A percentile compares a stretch with the other conserved stretches of the same genome.
Conservation (phyloP, 2,797 vertebrate genomes). For the Trematomus bernacchii region DNA sequence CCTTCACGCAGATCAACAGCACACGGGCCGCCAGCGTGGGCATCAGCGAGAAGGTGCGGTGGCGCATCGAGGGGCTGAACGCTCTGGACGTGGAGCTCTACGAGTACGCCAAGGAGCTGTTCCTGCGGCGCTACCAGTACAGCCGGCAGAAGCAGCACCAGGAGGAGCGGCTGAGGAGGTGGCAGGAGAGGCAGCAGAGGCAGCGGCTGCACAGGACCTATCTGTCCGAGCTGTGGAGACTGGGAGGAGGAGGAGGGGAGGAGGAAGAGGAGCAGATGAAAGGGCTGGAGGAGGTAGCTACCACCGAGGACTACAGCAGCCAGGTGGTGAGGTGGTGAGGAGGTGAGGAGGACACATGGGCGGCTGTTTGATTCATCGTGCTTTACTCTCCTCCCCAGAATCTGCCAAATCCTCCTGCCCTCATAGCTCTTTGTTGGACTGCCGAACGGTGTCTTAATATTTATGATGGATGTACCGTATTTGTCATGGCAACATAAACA, state of each 20-base stretch:
- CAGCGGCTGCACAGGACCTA: conserved; percentile 86
- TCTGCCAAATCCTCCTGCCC: conserved; percentile 69
- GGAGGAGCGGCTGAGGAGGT: conserved; percentile 86
- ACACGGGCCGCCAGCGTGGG: conserved; percentile 94
- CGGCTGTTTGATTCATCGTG: conserved; percentile 41
- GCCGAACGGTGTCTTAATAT: conserved; percentile 81
- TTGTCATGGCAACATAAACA: conserved; percentile 70
- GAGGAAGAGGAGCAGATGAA: conserved; percentile 69
- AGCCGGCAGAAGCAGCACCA: conserved; percentile 90
- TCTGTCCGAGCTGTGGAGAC: conserved; percentile 78
- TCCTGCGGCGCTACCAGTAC: conserved; percentile 92
- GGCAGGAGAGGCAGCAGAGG: conserved; percentile 86
- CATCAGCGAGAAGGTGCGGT: conserved; percentile 87
- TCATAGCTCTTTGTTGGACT: conserved; percentile 55
- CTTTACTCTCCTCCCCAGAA: conserved; percentile 50
- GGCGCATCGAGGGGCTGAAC: conserved; percentile 92
- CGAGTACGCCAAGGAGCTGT: conserved; percentile 93
- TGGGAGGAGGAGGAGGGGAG: conserved; percentile 69
- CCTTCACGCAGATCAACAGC: conserved; percentile 95
- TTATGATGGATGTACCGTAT: conserved; percentile 79
- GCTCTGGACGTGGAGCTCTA: conserved; percentile 95
- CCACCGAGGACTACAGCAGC: conserved; percentile 96
- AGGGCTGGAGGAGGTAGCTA: conserved; percentile 59
- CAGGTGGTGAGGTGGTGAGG: conserved; percentile 96
- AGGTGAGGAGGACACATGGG: conserved; percentile 12